Conservation (phyloP, 2,888 invertebrate species). For the Phortica magna region DNA sequence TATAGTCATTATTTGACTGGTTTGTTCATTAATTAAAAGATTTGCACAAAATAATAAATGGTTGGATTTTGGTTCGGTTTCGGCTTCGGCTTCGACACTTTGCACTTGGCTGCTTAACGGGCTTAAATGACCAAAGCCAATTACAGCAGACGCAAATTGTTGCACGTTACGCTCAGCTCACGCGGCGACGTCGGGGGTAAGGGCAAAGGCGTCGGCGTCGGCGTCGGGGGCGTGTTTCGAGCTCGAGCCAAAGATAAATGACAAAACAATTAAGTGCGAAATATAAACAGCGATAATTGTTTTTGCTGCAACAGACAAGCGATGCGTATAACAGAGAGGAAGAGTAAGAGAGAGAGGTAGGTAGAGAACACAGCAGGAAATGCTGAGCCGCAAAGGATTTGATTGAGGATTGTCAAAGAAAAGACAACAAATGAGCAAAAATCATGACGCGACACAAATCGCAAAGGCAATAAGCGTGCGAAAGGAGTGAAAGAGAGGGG, state of each 20-base stretch:
- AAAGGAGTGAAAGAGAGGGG: no score
- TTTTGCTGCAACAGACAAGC: neutral
- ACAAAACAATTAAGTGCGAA: constrained; percentile 76
- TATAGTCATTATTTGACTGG: neutral
- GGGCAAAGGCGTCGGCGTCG: neutral
- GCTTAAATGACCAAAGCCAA: constrained; percentile 38
- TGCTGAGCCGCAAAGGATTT: neutral
- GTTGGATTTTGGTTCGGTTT: neutral
- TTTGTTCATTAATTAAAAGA: constrained; percentile 60
- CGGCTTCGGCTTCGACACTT: neutral
- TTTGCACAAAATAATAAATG: constrained; percentile 52
- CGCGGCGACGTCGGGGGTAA: neutral
- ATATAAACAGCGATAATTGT: constrained; percentile 67
- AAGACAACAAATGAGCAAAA: neutral
- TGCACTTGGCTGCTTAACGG: constrained; percentile 27
- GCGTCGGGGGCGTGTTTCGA: neutral
- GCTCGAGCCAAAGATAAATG: constrained; percentile 60
- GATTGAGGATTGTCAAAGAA: neutral
- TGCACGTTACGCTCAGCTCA: no score
- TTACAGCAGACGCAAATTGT: constrained; percentile 13
- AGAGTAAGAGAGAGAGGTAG: neutral
- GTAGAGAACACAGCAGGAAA: constrained; percentile 13
- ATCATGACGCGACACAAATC: constrained; percentile 4
- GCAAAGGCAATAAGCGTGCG: neutral
- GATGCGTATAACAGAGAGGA: neutral